Percentiles rank a stretch among this genome's conserved stretches.
These are phyloP conservation scores for Lasioglossum figueresi DNA, from an alignment of 2,888 invertebrate species.

Conservation along the genomic window DNA sequence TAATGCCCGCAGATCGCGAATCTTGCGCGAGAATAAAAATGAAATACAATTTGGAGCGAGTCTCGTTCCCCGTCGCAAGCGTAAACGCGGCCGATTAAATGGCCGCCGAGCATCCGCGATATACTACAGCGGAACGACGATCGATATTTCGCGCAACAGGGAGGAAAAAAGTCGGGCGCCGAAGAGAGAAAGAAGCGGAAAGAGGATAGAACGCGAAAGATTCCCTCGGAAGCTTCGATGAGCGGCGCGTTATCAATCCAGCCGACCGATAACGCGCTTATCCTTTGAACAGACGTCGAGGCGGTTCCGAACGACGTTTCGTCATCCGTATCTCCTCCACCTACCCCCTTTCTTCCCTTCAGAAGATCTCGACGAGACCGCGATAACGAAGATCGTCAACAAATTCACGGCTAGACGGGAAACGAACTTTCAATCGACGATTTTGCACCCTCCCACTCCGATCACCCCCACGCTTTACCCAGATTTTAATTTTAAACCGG, in stretches of 20 bases:
- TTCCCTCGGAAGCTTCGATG: constrained; percentile 68
- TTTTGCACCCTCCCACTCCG: constrained; percentile 2
- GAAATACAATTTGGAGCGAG: not conserved
- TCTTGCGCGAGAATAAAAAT: not conserved
- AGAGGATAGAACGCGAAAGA: constrained; percentile 47
- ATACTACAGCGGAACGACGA: not conserved
- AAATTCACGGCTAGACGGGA: constrained; percentile 46
- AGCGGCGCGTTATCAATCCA: constrained; percentile 59
- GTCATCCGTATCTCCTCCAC: constrained; percentile 30
- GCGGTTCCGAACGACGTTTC: constrained; percentile 65
- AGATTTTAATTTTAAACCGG: not conserved
- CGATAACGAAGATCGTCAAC: constrained; percentile 58
- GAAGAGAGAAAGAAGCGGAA: not conserved
- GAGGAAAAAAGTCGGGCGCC: not conserved
- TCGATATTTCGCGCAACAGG: constrained; percentile 36
- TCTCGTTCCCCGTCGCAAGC: not conserved
- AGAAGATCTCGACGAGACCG: constrained; percentile 39
- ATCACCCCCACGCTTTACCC: not conserved
- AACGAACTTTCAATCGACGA: constrained; percentile 8
- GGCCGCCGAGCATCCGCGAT: constrained; percentile 26
- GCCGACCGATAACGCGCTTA: constrained; percentile 62
- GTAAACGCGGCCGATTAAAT: not conserved
- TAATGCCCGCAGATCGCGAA: not conserved
- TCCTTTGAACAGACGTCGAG: constrained; percentile 67
- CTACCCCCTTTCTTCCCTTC: constrained; percentile 37